Evolutionary conservation across 2,888 invertebrate species (phyloP), one percentile per base, ranked within the genome.

Genomic region (Sympetrum striolatum): DNA sequence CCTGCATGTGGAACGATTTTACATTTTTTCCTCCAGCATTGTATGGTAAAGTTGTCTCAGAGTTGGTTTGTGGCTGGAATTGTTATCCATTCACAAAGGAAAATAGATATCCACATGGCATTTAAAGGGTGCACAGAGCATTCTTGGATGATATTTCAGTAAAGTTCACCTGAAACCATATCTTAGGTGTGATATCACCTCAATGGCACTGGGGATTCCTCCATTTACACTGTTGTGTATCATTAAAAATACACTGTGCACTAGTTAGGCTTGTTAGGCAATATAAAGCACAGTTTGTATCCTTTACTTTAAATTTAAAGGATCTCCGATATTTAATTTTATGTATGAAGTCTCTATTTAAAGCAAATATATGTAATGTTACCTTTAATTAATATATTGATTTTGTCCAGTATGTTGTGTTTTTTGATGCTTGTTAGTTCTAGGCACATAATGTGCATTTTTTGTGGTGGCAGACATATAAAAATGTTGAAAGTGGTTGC

Each of bases 11-110:
- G 31, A 73, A 25, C 31, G 25, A 14, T 81, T 86, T 64, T 60
- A 60, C 18, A 44, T 37, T 14, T n/a, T 35, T 22, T 31, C 35
- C 12, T 37, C 91, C 92, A 92, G 92, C 91, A 92, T 92, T 86
- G 91, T 92, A 92, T 91, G 92, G 92, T 92, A 91, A 92, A 91
- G 90, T 92, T 92, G 92, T 93, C 91, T 92, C 93, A 93, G 93
- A 93, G 92, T 86, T 79, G 73, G 73, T 10, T 31, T 31, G 12
- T 86, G 86, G 86, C 86, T 86, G 64, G 86, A 37, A 39, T 64
- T 12, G 8, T n/a, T 10, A 53, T 31, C 39, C 39, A 37, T 60
- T 37, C n/a, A 35, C 60, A 60, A 64, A 15, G 37, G 60, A 5
- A 58, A 86, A 58, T 86, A 73, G 73, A 22, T 14, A 73, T 73